Conservation (phyloP, 2,888 invertebrate species). For the Maniola hyperantus region DNA sequence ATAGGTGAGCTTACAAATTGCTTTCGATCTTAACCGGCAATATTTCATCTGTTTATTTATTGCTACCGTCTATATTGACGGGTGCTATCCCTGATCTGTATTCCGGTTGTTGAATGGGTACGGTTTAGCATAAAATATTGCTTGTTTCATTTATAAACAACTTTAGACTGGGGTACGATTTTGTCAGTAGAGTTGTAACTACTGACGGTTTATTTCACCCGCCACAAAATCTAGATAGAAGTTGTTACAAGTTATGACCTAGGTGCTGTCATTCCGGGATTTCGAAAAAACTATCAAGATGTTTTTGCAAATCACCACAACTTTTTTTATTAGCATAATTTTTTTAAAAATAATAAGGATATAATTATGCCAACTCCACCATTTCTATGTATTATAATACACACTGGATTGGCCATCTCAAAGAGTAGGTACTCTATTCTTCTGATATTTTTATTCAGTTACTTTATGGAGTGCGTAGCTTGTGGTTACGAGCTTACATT, state of each 20-base stretch:
- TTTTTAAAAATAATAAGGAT: no score
- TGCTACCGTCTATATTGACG: constrained; percentile 49
- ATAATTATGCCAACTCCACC: no score
- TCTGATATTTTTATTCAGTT: no score
- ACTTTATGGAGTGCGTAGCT: not conserved
- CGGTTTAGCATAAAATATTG: constrained; percentile 21
- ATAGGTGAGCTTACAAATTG: constrained; percentile 75
- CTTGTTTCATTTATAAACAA: constrained; percentile 16
- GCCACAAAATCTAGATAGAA: no score
- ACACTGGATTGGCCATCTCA: no score
- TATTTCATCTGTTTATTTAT: constrained; percentile 77
- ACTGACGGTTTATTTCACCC: no score
- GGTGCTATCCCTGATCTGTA: constrained; percentile 27
- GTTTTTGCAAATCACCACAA: not conserved
- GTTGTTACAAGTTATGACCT: not conserved
- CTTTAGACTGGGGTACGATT: not conserved
- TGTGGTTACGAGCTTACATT: not conserved
- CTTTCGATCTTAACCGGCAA: constrained; percentile 72
- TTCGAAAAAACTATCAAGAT: not conserved
- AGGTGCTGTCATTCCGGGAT: not conserved
- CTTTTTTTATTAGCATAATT: not conserved
- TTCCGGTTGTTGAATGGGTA: constrained; percentile 18
- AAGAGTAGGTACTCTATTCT: no score
- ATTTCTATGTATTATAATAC: no score
- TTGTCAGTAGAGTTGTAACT: not conserved